Evolutionary conservation across 2,888 invertebrate species (phyloP).

Genomic region (Molorchus minor): DNA sequence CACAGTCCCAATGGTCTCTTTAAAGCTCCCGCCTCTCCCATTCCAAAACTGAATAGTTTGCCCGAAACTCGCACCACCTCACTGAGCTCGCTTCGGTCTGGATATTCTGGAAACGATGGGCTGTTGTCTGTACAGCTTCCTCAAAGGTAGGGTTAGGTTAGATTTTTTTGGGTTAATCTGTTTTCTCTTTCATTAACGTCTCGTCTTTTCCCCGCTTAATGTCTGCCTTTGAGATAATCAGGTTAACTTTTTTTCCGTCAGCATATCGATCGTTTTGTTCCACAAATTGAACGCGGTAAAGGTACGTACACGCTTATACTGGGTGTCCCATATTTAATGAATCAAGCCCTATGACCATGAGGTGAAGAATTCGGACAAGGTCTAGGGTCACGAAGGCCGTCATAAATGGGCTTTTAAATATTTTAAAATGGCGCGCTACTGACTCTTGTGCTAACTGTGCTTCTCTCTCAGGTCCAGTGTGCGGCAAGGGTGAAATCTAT

Average conservation of each 20-base stretch:
- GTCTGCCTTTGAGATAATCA: conserved; percentile 7
- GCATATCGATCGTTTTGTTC: background rate
- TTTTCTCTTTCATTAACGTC: conserved; percentile 13
- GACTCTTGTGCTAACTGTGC: too few relatives aligned
- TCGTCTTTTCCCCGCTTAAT: conserved; percentile 19
- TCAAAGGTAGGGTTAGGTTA: conserved; percentile 51
- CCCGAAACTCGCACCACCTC: conserved; percentile 55
- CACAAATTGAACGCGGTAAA: too few relatives aligned
- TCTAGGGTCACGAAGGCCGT: too few relatives aligned
- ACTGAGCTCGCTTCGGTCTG: conserved; percentile 55
- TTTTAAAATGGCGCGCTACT: too few relatives aligned
- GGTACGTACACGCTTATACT: too few relatives aligned
- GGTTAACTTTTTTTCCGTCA: background rate
- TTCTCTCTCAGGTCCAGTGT: too few relatives aligned
- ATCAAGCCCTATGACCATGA: too few relatives aligned
- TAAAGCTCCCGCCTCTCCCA: conserved; percentile 51
- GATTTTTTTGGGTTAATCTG: conserved; percentile 23
- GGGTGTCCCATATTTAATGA: too few relatives aligned
- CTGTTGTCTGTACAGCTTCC: conserved; percentile 45
- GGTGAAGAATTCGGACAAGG: too few relatives aligned
- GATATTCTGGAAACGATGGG: conserved; percentile 47
- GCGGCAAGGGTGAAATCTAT: too few relatives aligned
- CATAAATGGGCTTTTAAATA: too few relatives aligned
- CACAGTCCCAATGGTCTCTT: conserved; percentile 43
- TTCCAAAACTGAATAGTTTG: conserved; percentile 48